Conservation (phyloP, 2,888 invertebrate species). For the Epinotia ramella region DNA sequence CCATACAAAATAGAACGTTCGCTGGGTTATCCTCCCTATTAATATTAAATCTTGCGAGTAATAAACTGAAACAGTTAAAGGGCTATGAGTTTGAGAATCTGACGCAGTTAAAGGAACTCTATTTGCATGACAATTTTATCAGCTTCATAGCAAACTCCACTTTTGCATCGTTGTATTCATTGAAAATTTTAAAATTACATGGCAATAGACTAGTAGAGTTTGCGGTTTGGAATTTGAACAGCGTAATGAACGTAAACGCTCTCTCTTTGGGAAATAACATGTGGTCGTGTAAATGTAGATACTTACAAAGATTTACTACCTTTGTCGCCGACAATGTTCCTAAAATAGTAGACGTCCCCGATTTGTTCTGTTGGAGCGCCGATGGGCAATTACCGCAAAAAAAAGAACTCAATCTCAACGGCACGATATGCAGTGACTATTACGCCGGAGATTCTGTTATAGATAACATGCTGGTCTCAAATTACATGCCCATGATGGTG, state of each 20-base stretch:
- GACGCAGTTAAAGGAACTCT: slow-evolving; percentile 91
- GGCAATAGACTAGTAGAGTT: slow-evolving; percentile 93
- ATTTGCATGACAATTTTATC: slow-evolving; percentile 94
- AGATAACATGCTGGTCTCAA: slow-evolving; percentile 92
- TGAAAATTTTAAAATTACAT: slow-evolving; percentile 92
- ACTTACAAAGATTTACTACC: slow-evolving; percentile 92
- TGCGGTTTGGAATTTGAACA: slow-evolving; percentile 90
- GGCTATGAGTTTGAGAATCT: slow-evolving; percentile 95
- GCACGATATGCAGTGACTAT: slow-evolving; percentile 94
- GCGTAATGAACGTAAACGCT: slow-evolving; percentile 88
- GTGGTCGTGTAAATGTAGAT: slow-evolving; percentile 96
- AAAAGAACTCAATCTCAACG: slow-evolving; percentile 92
- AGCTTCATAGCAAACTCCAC: slow-evolving; percentile 91
- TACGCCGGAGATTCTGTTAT: slow-evolving; percentile 92
- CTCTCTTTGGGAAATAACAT: slow-evolving; percentile 93
- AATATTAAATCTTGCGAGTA: slow-evolving; percentile 93
- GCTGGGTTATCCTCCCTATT: slow-evolving; percentile 93
- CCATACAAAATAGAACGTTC: slow-evolving; percentile 95
- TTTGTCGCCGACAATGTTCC: slow-evolving; percentile 92
- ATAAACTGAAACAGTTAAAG: slow-evolving; percentile 90
- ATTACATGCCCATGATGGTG: slow-evolving; percentile 93
- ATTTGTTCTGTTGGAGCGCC: slow-evolving; percentile 92
- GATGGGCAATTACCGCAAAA: slow-evolving; percentile 89
- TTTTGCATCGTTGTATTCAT: slow-evolving; percentile 89
- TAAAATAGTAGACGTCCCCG: slow-evolving; percentile 90